These are phyloP conservation scores for Pseudomyrmex dendroicus DNA, from an alignment of 1,140 invertebrate species.

Conservation along the genomic window DNA sequence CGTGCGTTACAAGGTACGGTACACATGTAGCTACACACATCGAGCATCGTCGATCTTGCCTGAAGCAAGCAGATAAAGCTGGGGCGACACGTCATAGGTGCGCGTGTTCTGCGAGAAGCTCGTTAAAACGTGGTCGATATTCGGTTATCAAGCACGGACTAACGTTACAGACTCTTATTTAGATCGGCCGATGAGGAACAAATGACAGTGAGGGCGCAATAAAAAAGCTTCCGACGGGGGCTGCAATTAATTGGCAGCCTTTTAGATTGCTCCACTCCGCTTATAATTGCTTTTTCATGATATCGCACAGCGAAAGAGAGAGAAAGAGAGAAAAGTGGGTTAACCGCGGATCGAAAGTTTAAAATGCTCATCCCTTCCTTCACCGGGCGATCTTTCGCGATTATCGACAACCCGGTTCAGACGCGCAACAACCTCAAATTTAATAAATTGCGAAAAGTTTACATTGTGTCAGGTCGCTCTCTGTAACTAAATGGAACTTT, in stretches of 20 bases:
- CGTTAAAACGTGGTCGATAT: slow-evolving; percentile 69
- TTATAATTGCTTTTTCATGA: slow-evolving; percentile 38
- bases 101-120: slow-evolving; percentile 63
- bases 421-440: slow-evolving; percentile 23
- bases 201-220: slow-evolving; percentile 51
- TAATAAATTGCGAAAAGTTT: slow-evolving; percentile 8
- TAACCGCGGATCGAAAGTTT: slow-evolving; percentile 34
- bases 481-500: not conserved
- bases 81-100: slow-evolving; percentile 70
- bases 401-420: slow-evolving; percentile 31
- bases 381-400: not conserved
- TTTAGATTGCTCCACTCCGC: not conserved
- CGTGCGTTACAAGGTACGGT: slow-evolving; percentile 64
- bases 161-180: slow-evolving; percentile 48
- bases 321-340: slow-evolving; percentile 8
- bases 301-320: not conserved
- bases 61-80: slow-evolving; percentile 73
- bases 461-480: not conserved
- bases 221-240: slow-evolving; percentile 9
- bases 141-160: slow-evolving; percentile 44
- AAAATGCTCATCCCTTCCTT: slow-evolving; percentile 21
- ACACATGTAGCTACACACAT: slow-evolving; percentile 71
- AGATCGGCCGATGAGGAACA: slow-evolving; percentile 49
- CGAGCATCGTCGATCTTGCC: slow-evolving; percentile 70
- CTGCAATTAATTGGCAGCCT: slow-evolving; percentile 46